phyloP scores from a whole-genome alignment of 2,888 invertebrate species.

The Gasteruption jaculator region DNA sequence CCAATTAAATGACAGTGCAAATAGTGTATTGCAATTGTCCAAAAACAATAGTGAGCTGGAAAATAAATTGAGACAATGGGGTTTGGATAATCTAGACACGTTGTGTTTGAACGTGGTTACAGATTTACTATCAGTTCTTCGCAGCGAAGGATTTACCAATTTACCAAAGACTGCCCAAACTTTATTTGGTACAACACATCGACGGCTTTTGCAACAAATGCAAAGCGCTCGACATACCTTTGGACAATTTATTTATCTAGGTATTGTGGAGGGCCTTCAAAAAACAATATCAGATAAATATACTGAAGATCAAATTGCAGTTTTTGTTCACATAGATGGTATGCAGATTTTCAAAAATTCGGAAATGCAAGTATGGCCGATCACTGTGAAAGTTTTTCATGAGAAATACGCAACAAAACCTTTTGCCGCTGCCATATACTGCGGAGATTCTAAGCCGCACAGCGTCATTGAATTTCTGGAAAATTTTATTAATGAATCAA shows the following conservation, averaged over 20 bases:
- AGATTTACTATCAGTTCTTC: slow-evolving; percentile 11
- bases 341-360: neutral
- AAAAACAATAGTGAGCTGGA: too few species aligned
- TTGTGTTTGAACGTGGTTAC: slow-evolving; percentile 12
- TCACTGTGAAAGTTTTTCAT: slow-evolving; percentile 1
- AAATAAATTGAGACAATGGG: slow-evolving; percentile 12
- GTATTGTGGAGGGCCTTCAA: slow-evolving; percentile 13
- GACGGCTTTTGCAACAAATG: slow-evolving; percentile 10
- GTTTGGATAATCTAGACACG: slow-evolving; percentile 6
- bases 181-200: slow-evolving; percentile 15
- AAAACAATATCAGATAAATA: slow-evolving; percentile 15
- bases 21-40: too few species aligned
- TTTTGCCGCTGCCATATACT: slow-evolving; percentile 3
- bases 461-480: slow-evolving; percentile 9
- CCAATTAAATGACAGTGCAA: too few species aligned
- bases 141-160: slow-evolving; percentile 10
- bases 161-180: slow-evolving; percentile 17
- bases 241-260: slow-evolving; percentile 13
- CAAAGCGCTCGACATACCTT: slow-evolving; percentile 3
- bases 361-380: slow-evolving; percentile 4
- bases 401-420: neutral
- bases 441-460: slow-evolving; percentile 4
- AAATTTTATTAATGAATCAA: slow-evolving; percentile 16
- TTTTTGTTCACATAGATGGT: neutral
- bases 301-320: slow-evolving; percentile 8